These are phyloP conservation scores for Epizoanthus stellaris DNA, from an alignment of 92 coral and sea anemone species.

Conservation along the genomic window DNA sequence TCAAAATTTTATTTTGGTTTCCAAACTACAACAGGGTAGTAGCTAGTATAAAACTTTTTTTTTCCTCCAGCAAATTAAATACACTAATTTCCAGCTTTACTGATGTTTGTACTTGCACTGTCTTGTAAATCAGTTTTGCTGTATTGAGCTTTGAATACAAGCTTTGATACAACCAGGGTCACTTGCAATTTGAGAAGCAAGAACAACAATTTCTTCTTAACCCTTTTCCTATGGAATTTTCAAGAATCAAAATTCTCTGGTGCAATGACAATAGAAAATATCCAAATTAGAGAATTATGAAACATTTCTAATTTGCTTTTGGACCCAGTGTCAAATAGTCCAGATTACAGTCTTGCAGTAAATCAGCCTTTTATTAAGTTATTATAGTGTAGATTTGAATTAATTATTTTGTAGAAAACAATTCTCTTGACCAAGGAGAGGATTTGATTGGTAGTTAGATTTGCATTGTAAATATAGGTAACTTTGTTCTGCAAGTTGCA, in stretches of 20 bases:
- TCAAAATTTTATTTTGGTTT: conserved; percentile 36
- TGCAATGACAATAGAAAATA: background rate
- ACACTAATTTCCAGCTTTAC: background rate
- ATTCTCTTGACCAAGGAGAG: background rate
- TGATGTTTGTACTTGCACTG: background rate
- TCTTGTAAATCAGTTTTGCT: background rate
- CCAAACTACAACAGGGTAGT: conserved; percentile 14
- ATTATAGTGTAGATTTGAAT: background rate
- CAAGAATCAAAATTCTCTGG: too few species aligned
- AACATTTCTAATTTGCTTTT: background rate
- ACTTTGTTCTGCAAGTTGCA: background rate
- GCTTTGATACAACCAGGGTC: background rate
- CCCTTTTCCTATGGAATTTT: too few species aligned
- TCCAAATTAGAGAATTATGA: background rate
- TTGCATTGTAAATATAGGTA: conserved; percentile 7
- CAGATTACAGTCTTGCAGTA: background rate
- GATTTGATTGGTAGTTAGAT: background rate
- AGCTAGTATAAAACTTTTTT: background rate
- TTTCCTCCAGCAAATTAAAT: too few species aligned
- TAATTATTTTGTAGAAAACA: background rate
- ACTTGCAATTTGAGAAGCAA: background rate
- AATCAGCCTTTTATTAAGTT: background rate
- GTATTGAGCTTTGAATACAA: background rate
- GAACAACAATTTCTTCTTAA: background rate
- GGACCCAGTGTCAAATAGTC: background rate